Evolutionary conservation across 1,140 invertebrate genomes (phyloP).

Genomic region (Saccostrea cuccullata): DNA sequence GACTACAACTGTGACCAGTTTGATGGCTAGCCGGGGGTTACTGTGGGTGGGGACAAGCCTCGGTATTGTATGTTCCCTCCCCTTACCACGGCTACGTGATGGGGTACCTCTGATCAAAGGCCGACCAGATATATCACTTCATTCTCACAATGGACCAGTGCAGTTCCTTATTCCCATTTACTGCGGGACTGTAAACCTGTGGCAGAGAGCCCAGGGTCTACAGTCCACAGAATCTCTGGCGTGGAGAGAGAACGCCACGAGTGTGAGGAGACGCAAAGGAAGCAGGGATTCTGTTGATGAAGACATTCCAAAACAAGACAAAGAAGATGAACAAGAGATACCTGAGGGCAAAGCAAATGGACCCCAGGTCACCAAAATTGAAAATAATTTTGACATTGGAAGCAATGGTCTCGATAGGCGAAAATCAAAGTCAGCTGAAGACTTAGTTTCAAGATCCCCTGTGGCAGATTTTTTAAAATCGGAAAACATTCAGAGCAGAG

Average conservation of each 20-base stretch:
- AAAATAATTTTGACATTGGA: neutral
- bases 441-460: neutral
- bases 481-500: conserved; percentile 27
- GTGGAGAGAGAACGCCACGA: conserved; percentile 32
- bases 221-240: conserved; percentile 34
- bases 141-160: conserved; percentile 94
- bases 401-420: conserved; percentile 4
- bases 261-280: conserved; percentile 19
- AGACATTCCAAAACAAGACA: neutral
- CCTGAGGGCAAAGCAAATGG: conserved; percentile 12
- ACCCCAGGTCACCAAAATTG: neutral
- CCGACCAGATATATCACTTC: conserved; percentile 93
- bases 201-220: conserved; percentile 45
- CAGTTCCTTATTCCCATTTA: conserved; percentile 78
- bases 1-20: conserved; percentile 82
- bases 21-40: conserved; percentile 88
- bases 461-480: neutral
- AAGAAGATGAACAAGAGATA: neutral
- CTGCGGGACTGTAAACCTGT: conserved; percentile 60
- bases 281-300: conserved; percentile 1
- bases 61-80: conserved; percentile 93
- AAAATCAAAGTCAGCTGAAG: conserved; percentile 38
- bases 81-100: conserved; percentile 90
- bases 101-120: conserved; percentile 96
- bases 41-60: conserved; percentile 98